Percentiles rank a stretch among this genome's conserved stretches.
Evolutionary conservation across 1,140 invertebrate species (phyloP).

Genomic region (Orchesella cincta): DNA sequence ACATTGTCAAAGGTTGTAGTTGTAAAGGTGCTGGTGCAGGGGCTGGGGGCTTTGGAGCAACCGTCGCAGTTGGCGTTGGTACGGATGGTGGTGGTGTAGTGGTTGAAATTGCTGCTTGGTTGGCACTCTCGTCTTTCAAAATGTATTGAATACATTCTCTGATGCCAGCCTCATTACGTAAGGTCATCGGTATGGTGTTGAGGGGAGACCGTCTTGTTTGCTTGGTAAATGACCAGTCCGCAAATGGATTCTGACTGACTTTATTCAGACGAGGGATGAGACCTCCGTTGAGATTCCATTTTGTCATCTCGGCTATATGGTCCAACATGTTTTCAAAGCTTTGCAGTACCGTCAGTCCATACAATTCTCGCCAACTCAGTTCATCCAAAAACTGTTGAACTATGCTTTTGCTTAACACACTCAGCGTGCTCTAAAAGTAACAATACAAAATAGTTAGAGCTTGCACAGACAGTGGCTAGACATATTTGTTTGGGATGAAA

Average conservation of each 20-base stretch:
- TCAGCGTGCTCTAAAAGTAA: conserved; percentile 73
- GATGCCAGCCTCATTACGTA: conserved; percentile 6
- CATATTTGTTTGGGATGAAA: conserved; percentile 16
- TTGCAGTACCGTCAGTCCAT: conserved; percentile 70
- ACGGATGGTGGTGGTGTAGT: neutral
- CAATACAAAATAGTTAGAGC: conserved; percentile 25
- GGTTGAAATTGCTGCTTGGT: neutral
- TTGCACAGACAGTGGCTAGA: conserved; percentile 21
- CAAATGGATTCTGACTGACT: conserved; percentile 76
- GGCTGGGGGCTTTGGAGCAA: conserved; percentile 45
- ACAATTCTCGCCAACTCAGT: conserved; percentile 76
- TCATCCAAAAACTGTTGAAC: conserved; percentile 89
- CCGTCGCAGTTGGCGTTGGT: neutral
- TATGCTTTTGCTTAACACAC: conserved; percentile 75
- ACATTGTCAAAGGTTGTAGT: neutral
- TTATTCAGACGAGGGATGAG: conserved; percentile 64
- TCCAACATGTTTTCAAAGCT: conserved; percentile 78
- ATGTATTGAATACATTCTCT: neutral
- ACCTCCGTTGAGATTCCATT: conserved; percentile 60
- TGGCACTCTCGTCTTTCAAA: neutral
- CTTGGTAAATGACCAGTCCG: conserved; percentile 69
- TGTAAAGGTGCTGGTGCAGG: conserved; percentile 43
- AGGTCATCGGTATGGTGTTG: neutral
- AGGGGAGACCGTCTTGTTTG: conserved; percentile 46
- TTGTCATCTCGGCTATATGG: conserved; percentile 77